Evolutionary conservation across 1,140 invertebrate species (phyloP), one percentile per base, ranked within the genome.

Genomic region (Andricus grossulariae): DNA sequence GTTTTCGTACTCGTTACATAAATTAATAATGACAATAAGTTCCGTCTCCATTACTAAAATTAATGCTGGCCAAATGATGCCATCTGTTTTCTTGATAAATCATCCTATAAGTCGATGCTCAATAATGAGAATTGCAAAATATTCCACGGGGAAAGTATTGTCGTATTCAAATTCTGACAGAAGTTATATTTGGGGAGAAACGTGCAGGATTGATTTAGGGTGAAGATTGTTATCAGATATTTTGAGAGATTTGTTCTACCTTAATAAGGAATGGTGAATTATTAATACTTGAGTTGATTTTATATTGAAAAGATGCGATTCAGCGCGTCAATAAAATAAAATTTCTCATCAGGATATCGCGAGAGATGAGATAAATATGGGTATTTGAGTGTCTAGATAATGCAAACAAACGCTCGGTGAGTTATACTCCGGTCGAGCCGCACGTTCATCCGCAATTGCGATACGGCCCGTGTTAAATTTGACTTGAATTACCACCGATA

Each of bases 311-410:
- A 25, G 50, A 55, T 55, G 39, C 18, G 18, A n/a, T n/a, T 16
- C 32, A 19, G 82, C 75, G 82, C 84, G 85, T 86, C 83, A 88
- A 89, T 89, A 86, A 88, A 88, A 88, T 86, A 88, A 86, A 85
- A 88, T 86, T 84, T 76, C 74, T 79, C 80, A 82, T 84, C 80
- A 80, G 78, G 25, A 39, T 66, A 66, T 45, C 25, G 71, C 80
- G 82, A 80, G 83, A 85, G 83, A 85, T 85, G 87, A 87, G 86
- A 87, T 88, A 87, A 88, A 89, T 88, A 89, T 86, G 88, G 84
- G 83, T 89, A 86, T 87, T 89, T 88, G 85, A 88, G 80, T 86
- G 84, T 86, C 80, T 84, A 85, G 87, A 90, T 90, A 90, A 90
- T 90, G 85, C 86, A 88, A 89, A 88, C 87, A 88, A 88, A 88